Percentiles rank a stretch among this genome's conserved stretches.
phyloP scores from a whole-genome alignment of 2,888 invertebrate species.

The Dryobota labecula region DNA sequence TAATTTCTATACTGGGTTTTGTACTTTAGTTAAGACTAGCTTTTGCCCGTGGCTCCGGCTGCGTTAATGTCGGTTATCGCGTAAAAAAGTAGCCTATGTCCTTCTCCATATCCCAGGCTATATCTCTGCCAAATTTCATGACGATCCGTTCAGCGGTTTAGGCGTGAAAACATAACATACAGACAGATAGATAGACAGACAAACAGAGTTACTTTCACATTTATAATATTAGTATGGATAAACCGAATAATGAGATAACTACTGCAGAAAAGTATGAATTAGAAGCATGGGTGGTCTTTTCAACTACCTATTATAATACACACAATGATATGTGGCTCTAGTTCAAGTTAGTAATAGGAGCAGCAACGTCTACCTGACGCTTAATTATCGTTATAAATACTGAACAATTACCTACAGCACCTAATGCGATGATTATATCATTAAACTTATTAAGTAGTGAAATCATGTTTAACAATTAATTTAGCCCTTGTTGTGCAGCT shows the following conservation, averaged over 20 bases:
- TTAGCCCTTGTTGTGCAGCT: neutral
- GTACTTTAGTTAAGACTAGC: neutral
- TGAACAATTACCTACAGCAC: neutral
- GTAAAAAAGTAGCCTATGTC: too few relatives aligned
- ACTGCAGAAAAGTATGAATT: neutral
- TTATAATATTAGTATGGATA: too few relatives aligned
- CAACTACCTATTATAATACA: constrained; percentile 5
- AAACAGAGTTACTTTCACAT: too few relatives aligned
- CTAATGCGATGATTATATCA: neutral
- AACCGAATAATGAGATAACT: neutral
- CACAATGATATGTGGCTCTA: constrained; percentile 21
- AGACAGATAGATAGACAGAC: too few relatives aligned
- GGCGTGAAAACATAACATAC: too few relatives aligned
- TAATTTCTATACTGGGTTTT: neutral
- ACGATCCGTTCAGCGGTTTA: too few relatives aligned
- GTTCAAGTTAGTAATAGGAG: constrained; percentile 25
- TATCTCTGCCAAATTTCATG: too few relatives aligned
- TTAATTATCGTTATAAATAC: constrained; percentile 17
- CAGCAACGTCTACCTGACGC: constrained; percentile 13
- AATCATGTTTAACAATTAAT: neutral
- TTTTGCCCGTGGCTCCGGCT: too few relatives aligned
- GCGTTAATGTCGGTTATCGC: too few relatives aligned
- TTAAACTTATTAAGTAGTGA: neutral
- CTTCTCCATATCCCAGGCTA: too few relatives aligned
- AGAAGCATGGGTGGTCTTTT: constrained; percentile 24